These are phyloP conservation scores for Astur gentilis DNA, from an alignment of 2,113 vertebrate genomes.

Conservation along the genomic window DNA sequence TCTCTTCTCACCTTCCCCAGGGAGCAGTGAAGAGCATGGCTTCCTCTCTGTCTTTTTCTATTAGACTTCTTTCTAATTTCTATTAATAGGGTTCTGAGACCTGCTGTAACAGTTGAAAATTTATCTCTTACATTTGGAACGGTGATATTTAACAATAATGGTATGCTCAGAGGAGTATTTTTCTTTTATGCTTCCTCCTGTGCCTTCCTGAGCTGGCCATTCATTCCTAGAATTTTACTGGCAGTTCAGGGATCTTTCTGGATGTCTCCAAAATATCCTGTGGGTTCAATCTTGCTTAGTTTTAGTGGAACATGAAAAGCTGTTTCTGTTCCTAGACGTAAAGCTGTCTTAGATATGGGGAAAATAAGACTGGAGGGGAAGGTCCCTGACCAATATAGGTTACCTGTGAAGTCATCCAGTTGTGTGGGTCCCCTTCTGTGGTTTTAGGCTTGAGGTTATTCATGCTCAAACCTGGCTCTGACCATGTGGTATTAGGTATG, in stretches of 20 bases:
- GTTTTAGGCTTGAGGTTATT: slow-evolving; percentile 5
- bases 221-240: slow-evolving; percentile 27
- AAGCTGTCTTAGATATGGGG: background rate
- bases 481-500: background rate
- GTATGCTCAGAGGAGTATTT: slow-evolving; percentile 23
- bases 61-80: slow-evolving; percentile 50
- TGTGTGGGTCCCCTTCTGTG: background rate
- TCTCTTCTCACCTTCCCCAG: slow-evolving; percentile 45
- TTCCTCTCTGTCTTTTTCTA: slow-evolving; percentile 54
- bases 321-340: background rate
- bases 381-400: background rate
- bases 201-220: background rate
- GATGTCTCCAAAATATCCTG: background rate
- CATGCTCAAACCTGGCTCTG: background rate
- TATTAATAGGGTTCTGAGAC: slow-evolving; percentile 66
- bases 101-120: slow-evolving; percentile 52
- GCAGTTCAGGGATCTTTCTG: background rate
- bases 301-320: background rate
- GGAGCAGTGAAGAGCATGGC: slow-evolving; percentile 51
- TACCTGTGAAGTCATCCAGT: background rate
- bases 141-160: slow-evolving; percentile 70
- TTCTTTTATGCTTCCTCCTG: background rate
- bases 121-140: slow-evolving; percentile 59
- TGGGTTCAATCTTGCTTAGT: background rate
- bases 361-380: background rate